phyloP scores from a whole-genome alignment of 2,113 vertebrate species.

The Planiliza haematocheilus region DNA sequence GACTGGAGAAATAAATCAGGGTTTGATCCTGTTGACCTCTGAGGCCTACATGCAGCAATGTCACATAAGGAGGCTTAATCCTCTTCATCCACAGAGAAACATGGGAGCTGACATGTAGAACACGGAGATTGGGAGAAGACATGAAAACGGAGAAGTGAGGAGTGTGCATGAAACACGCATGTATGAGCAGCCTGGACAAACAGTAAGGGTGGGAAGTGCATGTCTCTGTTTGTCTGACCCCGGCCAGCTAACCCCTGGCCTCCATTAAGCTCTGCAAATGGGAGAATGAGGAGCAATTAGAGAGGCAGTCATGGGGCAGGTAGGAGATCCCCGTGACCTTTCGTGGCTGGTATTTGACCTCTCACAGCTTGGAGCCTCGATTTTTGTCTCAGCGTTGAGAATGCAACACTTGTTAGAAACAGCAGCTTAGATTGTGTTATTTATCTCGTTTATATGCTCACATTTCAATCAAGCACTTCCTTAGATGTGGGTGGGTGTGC shows the following conservation, averaged over 20 bases:
- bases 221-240: slow-evolving; percentile 44
- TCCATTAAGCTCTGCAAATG: slow-evolving; percentile 62
- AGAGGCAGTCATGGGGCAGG: slow-evolving; percentile 59
- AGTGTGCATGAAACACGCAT: slow-evolving; percentile 36
- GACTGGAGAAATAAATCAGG: neutral
- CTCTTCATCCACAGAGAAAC: slow-evolving; percentile 28
- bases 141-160: slow-evolving; percentile 33
- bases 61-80: slow-evolving; percentile 46
- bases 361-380: slow-evolving; percentile 44
- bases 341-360: slow-evolving; percentile 71
- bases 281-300: slow-evolving; percentile 75
- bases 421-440: neutral
- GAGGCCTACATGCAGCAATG: slow-evolving; percentile 8
- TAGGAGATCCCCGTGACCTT: slow-evolving; percentile 67
- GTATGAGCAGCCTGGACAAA: slow-evolving; percentile 54
- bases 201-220: slow-evolving; percentile 19
- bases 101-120: slow-evolving; percentile 42
- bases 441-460: slow-evolving; percentile 35
- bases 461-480: slow-evolving; percentile 56
- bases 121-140: neutral
- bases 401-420: slow-evolving; percentile 13
- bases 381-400: neutral
- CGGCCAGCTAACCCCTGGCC: slow-evolving; percentile 34
- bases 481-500: slow-evolving; percentile 36
- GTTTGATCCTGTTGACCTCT: neutral